Percentiles rank a stretch among this genome's conserved stretches.
phyloP scores from a whole-genome alignment of 1,140 invertebrate species.

The Leptonema lineaticorne region DNA sequence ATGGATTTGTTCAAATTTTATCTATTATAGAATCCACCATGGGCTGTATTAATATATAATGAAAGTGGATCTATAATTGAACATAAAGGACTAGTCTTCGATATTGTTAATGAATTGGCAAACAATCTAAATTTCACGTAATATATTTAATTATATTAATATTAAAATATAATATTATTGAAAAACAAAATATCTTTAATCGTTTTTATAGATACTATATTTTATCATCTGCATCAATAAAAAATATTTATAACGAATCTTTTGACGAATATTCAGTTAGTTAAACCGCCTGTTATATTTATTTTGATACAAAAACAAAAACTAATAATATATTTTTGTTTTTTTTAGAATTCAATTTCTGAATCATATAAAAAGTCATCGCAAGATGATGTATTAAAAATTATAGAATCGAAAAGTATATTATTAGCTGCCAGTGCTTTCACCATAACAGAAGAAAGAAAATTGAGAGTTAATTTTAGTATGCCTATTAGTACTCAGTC shows the following conservation, averaged over 20 bases:
- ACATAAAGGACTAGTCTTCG: slow-evolving; percentile 73
- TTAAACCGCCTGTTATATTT: background rate
- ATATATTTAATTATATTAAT: slow-evolving; percentile 33
- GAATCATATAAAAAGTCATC: slow-evolving; percentile 17
- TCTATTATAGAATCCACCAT: slow-evolving; percentile 75
- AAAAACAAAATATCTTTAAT: slow-evolving; percentile 9
- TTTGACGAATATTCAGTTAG: slow-evolving; percentile 23
- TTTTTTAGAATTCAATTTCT: slow-evolving; percentile 29
- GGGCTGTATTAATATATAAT: slow-evolving; percentile 69
- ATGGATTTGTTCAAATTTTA: background rate
- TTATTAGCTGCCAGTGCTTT: slow-evolving; percentile 73
- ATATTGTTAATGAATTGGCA: slow-evolving; percentile 76
- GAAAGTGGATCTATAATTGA: slow-evolving; percentile 57
- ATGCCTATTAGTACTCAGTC: slow-evolving; percentile 73
- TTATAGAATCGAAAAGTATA: slow-evolving; percentile 45
- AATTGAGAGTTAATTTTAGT: slow-evolving; percentile 75
- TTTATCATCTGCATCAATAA: slow-evolving; percentile 34
- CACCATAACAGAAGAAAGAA: slow-evolving; percentile 65
- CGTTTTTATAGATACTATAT: slow-evolving; percentile 46
- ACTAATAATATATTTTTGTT: background rate
- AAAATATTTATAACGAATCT: slow-evolving; percentile 41
- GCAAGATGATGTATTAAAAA: slow-evolving; percentile 44
- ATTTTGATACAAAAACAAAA: background rate
- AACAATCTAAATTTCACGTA: slow-evolving; percentile 81
- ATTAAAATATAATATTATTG: background rate